A percentile compares a stretch with the other conserved stretches of the same genome.
These are phyloP conservation scores for Pentalonia nigronervosa DNA, from an alignment of 1,140 invertebrate genomes.

Conservation along the genomic window DNA sequence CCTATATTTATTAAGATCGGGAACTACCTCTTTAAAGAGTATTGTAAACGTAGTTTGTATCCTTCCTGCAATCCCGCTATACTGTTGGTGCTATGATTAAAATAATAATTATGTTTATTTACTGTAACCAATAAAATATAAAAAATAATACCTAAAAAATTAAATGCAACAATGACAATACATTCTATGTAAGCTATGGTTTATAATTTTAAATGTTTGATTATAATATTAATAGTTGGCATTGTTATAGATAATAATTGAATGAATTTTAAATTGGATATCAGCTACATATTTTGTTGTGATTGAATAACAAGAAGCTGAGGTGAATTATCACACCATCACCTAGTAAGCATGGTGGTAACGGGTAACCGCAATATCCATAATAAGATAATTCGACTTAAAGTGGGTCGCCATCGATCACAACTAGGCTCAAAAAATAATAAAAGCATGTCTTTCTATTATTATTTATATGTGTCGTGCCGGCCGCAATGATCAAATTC, in stretches of 20 bases:
- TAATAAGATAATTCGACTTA: background rate
- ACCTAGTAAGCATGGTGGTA: background rate
- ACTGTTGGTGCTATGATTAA: background rate
- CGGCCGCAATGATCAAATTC: background rate
- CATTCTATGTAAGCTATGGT: too few relatives aligned
- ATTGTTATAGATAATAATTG: background rate
- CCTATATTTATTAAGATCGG: background rate
- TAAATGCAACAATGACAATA: too few relatives aligned
- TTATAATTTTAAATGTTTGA: background rate
- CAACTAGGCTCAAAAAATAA: too few relatives aligned
- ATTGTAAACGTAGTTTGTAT: background rate
- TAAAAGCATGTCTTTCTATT: too few relatives aligned
- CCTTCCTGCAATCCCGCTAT: background rate
- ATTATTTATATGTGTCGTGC: too few relatives aligned
- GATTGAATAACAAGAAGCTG: background rate
- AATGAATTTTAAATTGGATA: background rate
- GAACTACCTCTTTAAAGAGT: background rate
- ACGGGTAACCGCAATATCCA: background rate
- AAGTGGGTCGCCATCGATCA: too few relatives aligned
- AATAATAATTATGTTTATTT: background rate
- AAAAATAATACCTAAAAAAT: too few relatives aligned
- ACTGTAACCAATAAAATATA: too few relatives aligned
- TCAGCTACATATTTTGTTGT: background rate
- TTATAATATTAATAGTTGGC: background rate
- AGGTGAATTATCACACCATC: background rate